Evolutionary conservation across 2,797 vertebrate species (phyloP).

Genomic region (Cercopithecus mitis): DNA sequence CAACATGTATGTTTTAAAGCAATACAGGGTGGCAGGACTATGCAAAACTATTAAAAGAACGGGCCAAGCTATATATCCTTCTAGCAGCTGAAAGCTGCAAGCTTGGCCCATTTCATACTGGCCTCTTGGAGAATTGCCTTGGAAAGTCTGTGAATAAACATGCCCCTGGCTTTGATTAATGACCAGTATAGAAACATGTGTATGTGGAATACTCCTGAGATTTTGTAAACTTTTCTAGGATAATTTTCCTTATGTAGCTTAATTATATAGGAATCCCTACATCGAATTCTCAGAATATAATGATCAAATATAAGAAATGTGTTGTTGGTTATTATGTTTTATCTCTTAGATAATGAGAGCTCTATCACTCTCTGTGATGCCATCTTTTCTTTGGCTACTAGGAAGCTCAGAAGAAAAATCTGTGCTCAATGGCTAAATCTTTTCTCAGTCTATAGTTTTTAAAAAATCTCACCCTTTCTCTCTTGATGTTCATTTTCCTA

Average conservation of each 20-base stretch:
- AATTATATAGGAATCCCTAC: background rate
- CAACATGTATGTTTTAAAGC: background rate
- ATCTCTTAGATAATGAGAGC: background rate
- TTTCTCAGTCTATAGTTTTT: background rate
- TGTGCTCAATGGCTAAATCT: background rate
- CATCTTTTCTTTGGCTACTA: background rate
- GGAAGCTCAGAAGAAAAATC: background rate
- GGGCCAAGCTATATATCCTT: background rate
- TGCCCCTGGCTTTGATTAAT: background rate
- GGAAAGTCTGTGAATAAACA: background rate
- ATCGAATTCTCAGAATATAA: background rate
- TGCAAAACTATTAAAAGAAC: background rate
- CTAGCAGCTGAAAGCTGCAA: background rate
- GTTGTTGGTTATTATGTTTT: background rate
- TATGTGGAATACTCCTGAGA: background rate
- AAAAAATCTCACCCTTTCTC: background rate
- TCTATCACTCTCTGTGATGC: background rate
- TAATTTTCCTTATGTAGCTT: background rate
- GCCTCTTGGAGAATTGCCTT: background rate
- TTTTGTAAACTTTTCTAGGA: background rate
- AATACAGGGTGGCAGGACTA: background rate
- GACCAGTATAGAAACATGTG: background rate
- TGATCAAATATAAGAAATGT: background rate
- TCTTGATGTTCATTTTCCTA: background rate
- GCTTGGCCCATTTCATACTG: background rate